Evolutionary conservation across 2,888 invertebrate genomes (phyloP), one percentile per base, ranked within the genome.

Genomic region (Xestia rhomboidea): DNA sequence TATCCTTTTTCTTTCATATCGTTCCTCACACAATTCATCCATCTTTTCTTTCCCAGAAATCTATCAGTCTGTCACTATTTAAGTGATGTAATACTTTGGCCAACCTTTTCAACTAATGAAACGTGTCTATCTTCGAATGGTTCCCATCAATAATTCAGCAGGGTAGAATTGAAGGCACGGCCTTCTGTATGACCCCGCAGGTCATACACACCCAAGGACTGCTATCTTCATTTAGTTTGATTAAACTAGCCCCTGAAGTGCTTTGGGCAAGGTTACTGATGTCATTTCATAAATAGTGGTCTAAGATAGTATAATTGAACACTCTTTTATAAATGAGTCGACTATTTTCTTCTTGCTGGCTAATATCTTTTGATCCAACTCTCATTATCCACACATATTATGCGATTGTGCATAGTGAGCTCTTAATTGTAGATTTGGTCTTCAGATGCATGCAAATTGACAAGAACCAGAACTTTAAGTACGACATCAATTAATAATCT

Each of bases 111-210:
- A 6, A 77, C 46, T 77, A 68, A 69, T 70, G 67, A 66, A 77
- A 86, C 54, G 54, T 68, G 63, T 82, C 68, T 68, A 70, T 79
- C 73, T 51, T 68, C 62, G 62, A 70, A 67, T 63, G 69, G 46
- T 73, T 76, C 34, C 38, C 74, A 75, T 77, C 57, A 84, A 87
- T 87, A 81, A 87, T 85, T 85, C 79, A 87, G 24, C 27, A 66
- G 63, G 73, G 60, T 76, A 64, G 68, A 73, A 66, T 73, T 62
- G 62, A 64, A 66, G 57, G 66, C 44, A 21, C 64, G 71, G 27
- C 77, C 84, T 77, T 77, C 30, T 21, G 69, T 34, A 6, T 63
- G 69, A 77, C 64, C 64, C 68, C 51, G 18, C 49, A 4, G 24
- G n/a, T n/a, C n/a, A n/a, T 54, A 77, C 66, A 78, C 82, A 51